Percentiles rank a stretch among this genome's conserved stretches.
Evolutionary conservation across 2,888 invertebrate species (phyloP).

Genomic region (Drosophila setosimentum): DNA sequence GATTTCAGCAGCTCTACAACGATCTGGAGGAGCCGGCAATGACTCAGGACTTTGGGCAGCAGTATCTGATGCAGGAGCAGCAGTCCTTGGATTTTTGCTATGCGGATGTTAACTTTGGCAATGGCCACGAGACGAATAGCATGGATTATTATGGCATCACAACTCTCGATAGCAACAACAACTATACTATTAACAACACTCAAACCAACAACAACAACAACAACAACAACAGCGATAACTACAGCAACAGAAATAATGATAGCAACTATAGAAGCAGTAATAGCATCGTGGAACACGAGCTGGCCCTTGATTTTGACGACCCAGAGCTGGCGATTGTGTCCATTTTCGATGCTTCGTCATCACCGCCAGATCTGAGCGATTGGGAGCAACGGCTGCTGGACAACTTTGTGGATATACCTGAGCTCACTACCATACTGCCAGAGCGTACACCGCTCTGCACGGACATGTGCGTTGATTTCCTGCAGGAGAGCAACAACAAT

Average conservation of each 20-base stretch:
- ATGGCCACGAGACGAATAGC: constrained; percentile 39
- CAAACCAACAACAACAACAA: constrained; percentile 17
- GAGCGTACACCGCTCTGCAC: constrained; percentile 87
- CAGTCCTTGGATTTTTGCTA: constrained; percentile 53
- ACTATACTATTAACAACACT: constrained; percentile 28
- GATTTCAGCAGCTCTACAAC: constrained; percentile 84
- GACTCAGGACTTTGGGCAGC: constrained; percentile 18
- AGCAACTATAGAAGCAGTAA: constrained; percentile 11
- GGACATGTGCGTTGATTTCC: constrained; percentile 86
- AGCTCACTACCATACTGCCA: constrained; percentile 84
- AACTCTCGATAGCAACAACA: constrained; percentile 59
- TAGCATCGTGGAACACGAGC: constrained; percentile 20
- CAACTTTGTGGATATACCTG: constrained; percentile 83
- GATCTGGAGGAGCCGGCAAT: constrained; percentile 76
- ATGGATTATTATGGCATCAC: constrained; percentile 71
- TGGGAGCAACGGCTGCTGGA: constrained; percentile 84
- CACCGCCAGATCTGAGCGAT: constrained; percentile 76
- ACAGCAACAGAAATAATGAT: constrained; percentile 3
- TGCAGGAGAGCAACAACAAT: constrained; percentile 85
- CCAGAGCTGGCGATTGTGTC: constrained; percentile 28
- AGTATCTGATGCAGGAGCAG: constrained; percentile 1
- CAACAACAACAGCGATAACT: constrained; percentile 25
- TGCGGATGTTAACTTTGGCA: constrained; percentile 51
- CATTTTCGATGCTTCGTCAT: constrained; percentile 12
- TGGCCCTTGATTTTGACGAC: constrained; percentile 41